Evolutionary conservation across 1,140 invertebrate genomes (phyloP), one percentile per base, ranked within the genome.

Genomic region (Caenorhabditis brenneri): DNA sequence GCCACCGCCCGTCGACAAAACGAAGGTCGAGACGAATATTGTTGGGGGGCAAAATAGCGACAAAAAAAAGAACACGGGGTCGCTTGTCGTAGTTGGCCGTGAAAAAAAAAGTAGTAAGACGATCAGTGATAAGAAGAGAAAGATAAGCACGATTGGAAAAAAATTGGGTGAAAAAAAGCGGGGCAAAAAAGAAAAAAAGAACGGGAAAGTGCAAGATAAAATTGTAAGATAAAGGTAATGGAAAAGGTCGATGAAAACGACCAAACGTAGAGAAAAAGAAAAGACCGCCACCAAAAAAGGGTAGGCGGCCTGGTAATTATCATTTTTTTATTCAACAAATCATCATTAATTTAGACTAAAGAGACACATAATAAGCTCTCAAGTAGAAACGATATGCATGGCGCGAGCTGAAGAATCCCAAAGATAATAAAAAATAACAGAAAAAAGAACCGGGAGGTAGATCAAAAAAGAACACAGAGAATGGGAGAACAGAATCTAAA

Each of bases 241-340:
- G n/a, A n/a, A 51, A 79, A 51, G 48, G 58, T 65, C 29, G 29
- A 65, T 33, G 19, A 65, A 48, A 79, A 48, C 24, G 74, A 29
- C 24, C 0, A 48, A 79, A 49, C 15, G 48, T 48, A 79, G 24
- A 1, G 27, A 16, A 10, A 79, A 48, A 79, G 22, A 48, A 51
- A 16, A 49, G 5, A 31, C 24, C 12, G 36, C 36, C 36, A 22
- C 7, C 16, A 46, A 22, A 12, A 19, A 48, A 19, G 4, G 22
- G 6, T 33, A 2, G 12, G 6, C 12, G n/a, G 24, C 12, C 36
- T 19, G 10, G 19, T 16, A 69, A 69, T 1, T 27, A 12, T 15
- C 36, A 33, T 24, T 1, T 7, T 33, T 69, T 39, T 15, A 60
- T 69, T 39, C 16, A 69, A 16, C 9, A 78, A 3, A 39, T 78